Evolutionary conservation across 2,113 vertebrate species (phyloP).

Genomic region (Phaethon lepturus): DNA sequence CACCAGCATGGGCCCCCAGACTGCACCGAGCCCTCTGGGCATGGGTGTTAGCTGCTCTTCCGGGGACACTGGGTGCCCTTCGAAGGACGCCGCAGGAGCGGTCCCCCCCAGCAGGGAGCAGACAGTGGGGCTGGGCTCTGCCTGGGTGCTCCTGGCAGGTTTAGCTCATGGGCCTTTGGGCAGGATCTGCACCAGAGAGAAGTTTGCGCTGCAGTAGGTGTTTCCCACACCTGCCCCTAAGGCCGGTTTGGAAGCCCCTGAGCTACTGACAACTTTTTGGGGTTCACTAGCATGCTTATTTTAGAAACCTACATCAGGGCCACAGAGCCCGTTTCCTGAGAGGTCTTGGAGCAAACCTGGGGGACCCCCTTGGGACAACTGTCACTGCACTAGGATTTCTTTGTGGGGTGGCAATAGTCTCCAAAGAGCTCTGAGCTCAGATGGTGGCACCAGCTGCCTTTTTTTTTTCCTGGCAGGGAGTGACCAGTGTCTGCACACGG

Average conservation of each 20-base stretch:
- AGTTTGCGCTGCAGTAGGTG: neutral
- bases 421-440: neutral
- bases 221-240: neutral
- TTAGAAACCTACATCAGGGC: neutral
- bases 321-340: neutral
- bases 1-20: accelerated
- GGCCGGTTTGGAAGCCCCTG: neutral
- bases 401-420: accelerated
- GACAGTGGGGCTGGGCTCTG: accelerated
- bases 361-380: neutral
- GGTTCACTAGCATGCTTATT: neutral
- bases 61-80: neutral
- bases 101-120: neutral
- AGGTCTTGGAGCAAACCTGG: neutral
- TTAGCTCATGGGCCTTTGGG: neutral
- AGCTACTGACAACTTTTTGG: accelerated
- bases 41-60: neutral
- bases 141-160: neutral
- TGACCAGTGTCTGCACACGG: accelerated
- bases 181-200: neutral
- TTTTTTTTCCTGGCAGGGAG: neutral
- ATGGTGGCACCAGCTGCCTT: accelerated
- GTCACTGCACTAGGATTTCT: accelerated
- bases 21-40: neutral
- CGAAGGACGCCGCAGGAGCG: neutral